Percentiles rank a stretch among this genome's conserved stretches.
Conservation (phyloP, 2,888 invertebrate species). For the Hirtodrosophila histrioides region DNA sequence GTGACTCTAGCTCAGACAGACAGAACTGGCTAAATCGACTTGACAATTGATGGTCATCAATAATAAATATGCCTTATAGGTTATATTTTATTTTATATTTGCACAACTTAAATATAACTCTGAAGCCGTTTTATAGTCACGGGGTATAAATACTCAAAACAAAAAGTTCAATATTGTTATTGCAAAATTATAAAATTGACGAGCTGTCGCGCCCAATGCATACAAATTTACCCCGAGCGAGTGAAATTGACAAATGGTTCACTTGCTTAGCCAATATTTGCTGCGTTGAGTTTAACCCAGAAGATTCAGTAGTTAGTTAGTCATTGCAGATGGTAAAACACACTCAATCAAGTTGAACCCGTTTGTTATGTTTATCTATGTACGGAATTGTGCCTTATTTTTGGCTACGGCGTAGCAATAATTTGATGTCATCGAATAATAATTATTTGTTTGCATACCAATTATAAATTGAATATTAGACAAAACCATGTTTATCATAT, state of each 20-base stretch:
- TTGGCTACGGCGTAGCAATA: neutral
- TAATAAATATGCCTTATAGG: too few relatives aligned
- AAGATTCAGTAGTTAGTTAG: neutral
- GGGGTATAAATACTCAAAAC: conserved; percentile 14
- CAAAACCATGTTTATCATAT: neutral
- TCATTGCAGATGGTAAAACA: neutral
- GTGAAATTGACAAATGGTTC: conserved; percentile 21
- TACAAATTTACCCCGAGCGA: conserved; percentile 52
- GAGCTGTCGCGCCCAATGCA: conserved; percentile 39
- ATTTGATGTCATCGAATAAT: conserved; percentile 9
- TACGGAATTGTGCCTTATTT: neutral
- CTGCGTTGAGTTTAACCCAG: neutral
- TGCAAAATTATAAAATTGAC: conserved; percentile 68
- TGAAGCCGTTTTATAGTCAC: too few relatives aligned
- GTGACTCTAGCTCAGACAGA: too few relatives aligned
- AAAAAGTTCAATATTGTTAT: conserved; percentile 57
- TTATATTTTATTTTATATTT: too few relatives aligned
- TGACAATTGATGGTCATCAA: too few relatives aligned
- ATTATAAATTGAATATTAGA: too few relatives aligned
- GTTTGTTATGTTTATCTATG: conserved; percentile 15
- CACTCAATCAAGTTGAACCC: conserved; percentile 1
- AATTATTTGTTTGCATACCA: conserved; percentile 6
- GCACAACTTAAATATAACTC: too few relatives aligned
- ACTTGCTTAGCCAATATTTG: conserved; percentile 3
- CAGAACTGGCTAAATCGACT: too few relatives aligned